A percentile compares a stretch with the other conserved stretches of the same genome.
Conservation (phyloP, 2,888 invertebrate species). For the Ornithoptera alexandrae region DNA sequence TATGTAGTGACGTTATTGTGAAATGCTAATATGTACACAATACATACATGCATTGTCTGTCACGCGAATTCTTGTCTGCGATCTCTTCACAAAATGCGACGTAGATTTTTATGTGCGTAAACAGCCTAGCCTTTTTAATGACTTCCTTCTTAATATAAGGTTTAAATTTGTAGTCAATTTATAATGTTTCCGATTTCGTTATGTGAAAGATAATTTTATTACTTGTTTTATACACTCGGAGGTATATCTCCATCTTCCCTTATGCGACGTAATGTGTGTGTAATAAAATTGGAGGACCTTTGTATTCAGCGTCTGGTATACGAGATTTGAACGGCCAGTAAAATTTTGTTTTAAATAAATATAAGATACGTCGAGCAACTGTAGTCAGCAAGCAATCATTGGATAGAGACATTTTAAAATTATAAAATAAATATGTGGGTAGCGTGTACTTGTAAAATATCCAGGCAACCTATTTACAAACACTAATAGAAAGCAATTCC, state of each 20-base stretch:
- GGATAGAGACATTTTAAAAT: neutral
- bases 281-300: neutral
- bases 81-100: constrained; percentile 7
- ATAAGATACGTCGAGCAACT: neutral
- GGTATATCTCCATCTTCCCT: neutral
- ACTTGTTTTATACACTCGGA: neutral
- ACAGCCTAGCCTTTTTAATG: constrained; percentile 18
- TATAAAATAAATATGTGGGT: neutral
- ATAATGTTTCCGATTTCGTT: neutral
- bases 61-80: constrained; percentile 20
- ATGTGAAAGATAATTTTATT: neutral
- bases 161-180: constrained; percentile 1
- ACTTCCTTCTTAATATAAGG: neutral
- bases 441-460: neutral
- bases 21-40: constrained; percentile 28
- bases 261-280: neutral
- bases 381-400: neutral
- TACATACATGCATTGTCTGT: constrained; percentile 16
- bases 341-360: neutral
- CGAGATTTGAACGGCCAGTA: neutral
- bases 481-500: constrained; percentile 2
- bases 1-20: constrained; percentile 29
- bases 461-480: constrained; percentile 4
- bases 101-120: constrained; percentile 23
- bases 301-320: neutral